A percentile compares a stretch with the other conserved stretches of the same genome.
Conservation (phyloP, 2,113 vertebrate species). For the Nycticorax nycticorax region DNA sequence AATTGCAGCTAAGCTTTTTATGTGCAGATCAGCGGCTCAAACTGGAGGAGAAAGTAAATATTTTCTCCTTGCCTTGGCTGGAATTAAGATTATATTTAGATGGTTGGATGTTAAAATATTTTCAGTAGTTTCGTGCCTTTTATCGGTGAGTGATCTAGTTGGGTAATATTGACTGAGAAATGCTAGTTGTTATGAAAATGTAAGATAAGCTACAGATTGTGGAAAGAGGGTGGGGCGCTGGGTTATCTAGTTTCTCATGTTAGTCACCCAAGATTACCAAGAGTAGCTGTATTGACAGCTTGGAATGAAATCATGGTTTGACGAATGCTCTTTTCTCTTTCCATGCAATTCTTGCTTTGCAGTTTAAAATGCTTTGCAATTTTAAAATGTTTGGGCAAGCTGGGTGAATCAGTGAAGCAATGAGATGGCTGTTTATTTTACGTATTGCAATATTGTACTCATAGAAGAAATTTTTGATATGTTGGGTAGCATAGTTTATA, state of each 20-base stretch:
- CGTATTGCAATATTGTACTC: neutral
- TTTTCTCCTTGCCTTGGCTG: neutral
- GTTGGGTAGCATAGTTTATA: neutral
- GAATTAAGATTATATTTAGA: neutral
- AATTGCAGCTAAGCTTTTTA: neutral
- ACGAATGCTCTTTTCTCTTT: neutral
- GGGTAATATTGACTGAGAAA: neutral
- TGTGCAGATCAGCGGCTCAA: neutral
- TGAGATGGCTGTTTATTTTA: neutral
- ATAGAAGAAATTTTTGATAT: neutral
- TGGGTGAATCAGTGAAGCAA: neutral
- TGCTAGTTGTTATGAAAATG: neutral
- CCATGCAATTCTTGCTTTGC: neutral
- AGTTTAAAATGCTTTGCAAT: neutral
- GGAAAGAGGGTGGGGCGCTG: constrained; percentile 37
- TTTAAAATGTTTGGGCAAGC: neutral
- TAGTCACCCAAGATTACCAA: constrained; percentile 34
- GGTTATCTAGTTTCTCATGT: constrained; percentile 31
- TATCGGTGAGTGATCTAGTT: neutral
- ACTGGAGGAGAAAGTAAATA: neutral
- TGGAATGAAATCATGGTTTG: constrained; percentile 10
- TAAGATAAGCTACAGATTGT: neutral
- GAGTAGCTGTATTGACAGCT: constrained; percentile 15
- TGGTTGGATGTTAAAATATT: neutral
- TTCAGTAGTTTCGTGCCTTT: neutral